A percentile compares a stretch with the other conserved stretches of the same genome.
Conservation (phyloP, 2,888 invertebrate genomes). For the Melinopterus prodromus region DNA sequence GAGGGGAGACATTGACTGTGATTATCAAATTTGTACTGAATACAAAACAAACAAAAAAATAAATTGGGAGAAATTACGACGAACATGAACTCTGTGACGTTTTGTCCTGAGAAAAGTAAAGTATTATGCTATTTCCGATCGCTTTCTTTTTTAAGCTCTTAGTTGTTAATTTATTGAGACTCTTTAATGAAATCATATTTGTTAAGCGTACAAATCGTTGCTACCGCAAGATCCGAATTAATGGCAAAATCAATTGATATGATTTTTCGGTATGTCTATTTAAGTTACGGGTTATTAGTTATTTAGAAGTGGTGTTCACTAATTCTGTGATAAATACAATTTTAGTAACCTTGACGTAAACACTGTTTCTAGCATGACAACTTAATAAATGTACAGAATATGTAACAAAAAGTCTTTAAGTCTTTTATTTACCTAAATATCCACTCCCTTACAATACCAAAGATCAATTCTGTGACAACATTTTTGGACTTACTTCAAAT, state of each 20-base stretch:
- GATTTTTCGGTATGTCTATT: slow-evolving; percentile 52
- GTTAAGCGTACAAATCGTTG: slow-evolving; percentile 16
- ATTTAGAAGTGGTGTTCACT: slow-evolving; percentile 60
- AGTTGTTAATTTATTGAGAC: slow-evolving; percentile 36
- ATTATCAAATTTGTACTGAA: slow-evolving; percentile 38
- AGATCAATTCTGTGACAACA: too few relatives aligned
- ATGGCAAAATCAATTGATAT: slow-evolving; percentile 32
- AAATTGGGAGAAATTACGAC: slow-evolving; percentile 27
- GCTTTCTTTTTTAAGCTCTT: slow-evolving; percentile 31
- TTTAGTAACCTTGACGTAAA: slow-evolving; percentile 61
- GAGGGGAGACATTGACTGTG: slow-evolving; percentile 36
- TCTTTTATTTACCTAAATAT: slow-evolving; percentile 20
- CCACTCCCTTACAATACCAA: too few relatives aligned
- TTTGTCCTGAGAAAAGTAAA: slow-evolving; percentile 29
- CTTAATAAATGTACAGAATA: slow-evolving; percentile 58
- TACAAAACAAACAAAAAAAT: slow-evolving; percentile 23
- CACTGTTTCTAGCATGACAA: slow-evolving; percentile 62
- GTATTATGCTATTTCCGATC: slow-evolving; percentile 35
- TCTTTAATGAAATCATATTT: slow-evolving; percentile 29
- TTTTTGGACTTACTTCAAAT: too few relatives aligned
- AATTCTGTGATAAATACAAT: slow-evolving; percentile 63
- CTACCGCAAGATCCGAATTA: slow-evolving; percentile 35
- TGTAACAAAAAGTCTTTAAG: slow-evolving; percentile 27
- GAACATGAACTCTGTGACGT: slow-evolving; percentile 21
- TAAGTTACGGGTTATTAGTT: slow-evolving; percentile 59